Evolutionary conservation across 2,113 vertebrate species (phyloP).

Genomic region (Dolichotis patagonum): DNA sequence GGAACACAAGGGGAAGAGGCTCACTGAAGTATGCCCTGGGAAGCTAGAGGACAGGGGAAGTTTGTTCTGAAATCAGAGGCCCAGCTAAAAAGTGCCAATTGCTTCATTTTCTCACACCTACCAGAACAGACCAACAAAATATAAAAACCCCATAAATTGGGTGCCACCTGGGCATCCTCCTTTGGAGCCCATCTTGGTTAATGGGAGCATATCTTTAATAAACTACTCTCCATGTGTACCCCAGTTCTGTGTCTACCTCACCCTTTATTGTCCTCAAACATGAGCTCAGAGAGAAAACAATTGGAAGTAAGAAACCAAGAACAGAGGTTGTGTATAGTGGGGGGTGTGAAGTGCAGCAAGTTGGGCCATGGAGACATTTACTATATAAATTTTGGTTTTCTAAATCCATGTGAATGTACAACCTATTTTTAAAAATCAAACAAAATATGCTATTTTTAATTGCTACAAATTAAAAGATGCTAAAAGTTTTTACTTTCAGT

Average conservation of each 20-base stretch:
- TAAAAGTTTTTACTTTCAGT: not conserved
- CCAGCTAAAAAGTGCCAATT: not conserved
- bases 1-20: not conserved
- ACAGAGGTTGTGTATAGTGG: not conserved
- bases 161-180: not conserved
- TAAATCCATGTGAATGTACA: conserved; percentile 54
- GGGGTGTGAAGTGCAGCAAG: not conserved
- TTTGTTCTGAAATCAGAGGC: not conserved
- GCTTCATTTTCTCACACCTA: not conserved
- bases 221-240: not conserved
- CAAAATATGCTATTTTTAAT: conserved; percentile 57
- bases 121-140: not conserved
- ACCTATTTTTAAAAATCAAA: conserved; percentile 48
- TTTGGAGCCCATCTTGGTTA: not conserved
- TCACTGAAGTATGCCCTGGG: not conserved
- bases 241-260: not conserved
- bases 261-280: not conserved
- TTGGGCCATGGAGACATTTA: not conserved
- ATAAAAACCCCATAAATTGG: not conserved
- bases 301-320: not conserved
- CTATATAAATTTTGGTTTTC: not conserved
- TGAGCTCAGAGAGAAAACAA: not conserved
- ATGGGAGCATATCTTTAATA: not conserved
- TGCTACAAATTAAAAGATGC: not conserved
- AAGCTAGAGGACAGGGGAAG: not conserved